phyloP scores from a whole-genome alignment of 2,888 invertebrate species.

The Caenorhabditis macrosperma region DNA sequence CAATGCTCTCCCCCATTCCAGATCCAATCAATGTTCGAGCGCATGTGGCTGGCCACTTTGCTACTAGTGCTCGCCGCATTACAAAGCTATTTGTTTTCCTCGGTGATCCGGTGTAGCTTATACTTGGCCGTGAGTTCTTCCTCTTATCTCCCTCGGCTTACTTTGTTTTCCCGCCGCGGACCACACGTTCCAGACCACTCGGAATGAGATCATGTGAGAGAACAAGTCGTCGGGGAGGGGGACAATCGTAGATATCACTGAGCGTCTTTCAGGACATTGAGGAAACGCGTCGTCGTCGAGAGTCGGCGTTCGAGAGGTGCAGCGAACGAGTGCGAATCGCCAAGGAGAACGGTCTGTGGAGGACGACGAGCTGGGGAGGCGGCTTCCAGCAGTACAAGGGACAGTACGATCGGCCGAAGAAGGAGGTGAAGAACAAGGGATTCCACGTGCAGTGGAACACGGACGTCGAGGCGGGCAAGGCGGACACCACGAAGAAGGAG shows the following conservation, averaged over 20 bases:
- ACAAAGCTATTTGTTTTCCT: conserved; percentile 76
- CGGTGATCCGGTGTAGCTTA: conserved; percentile 75
- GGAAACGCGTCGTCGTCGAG: conserved; percentile 67
- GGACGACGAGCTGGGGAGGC: conserved; percentile 78
- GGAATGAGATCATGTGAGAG: not conserved
- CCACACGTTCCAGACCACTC: conserved; percentile 26
- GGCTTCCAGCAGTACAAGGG: conserved; percentile 77
- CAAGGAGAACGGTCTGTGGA: conserved; percentile 78
- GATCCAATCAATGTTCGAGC: conserved; percentile 74
- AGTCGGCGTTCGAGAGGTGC: conserved; percentile 73
- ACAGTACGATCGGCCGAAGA: conserved; percentile 71
- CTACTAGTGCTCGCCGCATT: conserved; percentile 73
- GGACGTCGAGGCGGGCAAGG: conserved; percentile 62
- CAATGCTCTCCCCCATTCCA: conserved; percentile 51
- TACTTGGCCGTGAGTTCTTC: conserved; percentile 71
- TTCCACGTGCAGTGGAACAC: conserved; percentile 74
- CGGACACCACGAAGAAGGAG: conserved; percentile 8
- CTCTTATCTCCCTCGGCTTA: conserved; percentile 12
- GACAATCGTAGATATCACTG: not conserved
- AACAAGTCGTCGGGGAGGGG: not conserved
- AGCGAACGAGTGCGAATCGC: conserved; percentile 75
- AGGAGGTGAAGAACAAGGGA: conserved; percentile 68
- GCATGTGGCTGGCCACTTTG: conserved; percentile 78
- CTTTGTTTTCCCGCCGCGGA: conserved; percentile 28
- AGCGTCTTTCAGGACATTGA: conserved; percentile 67